These are phyloP conservation scores for Cephalotes varians DNA, from an alignment of 2,888 invertebrate genomes.

Conservation along the genomic window DNA sequence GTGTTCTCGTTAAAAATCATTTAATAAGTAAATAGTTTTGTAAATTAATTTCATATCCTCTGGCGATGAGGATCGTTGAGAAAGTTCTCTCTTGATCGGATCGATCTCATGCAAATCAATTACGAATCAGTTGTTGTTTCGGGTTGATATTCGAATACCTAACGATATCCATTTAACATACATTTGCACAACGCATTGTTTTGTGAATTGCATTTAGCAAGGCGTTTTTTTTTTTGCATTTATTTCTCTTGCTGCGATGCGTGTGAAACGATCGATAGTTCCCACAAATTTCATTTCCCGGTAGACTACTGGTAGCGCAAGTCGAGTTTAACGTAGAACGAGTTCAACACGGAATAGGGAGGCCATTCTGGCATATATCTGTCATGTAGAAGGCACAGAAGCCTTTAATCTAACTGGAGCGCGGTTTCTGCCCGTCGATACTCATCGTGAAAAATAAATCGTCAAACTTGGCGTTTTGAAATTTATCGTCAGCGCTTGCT, in stretches of 20 bases:
- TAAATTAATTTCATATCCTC: not conserved
- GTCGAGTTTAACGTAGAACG: not conserved
- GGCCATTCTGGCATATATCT: constrained; percentile 62
- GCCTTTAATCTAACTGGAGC: constrained; percentile 39
- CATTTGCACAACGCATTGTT: not conserved
- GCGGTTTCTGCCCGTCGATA: not conserved
- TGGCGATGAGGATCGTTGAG: not conserved
- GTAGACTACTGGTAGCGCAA: not conserved
- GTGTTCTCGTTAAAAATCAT: not conserved
- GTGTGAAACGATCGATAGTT: constrained; percentile 19
- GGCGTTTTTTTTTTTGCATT: not conserved
- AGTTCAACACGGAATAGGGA: constrained; percentile 7
- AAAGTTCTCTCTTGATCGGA: not conserved
- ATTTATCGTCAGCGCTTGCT: constrained; percentile 46
- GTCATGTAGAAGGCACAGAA: constrained; percentile 32
- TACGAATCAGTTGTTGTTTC: not conserved
- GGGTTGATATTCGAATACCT: not conserved
- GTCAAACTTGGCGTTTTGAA: constrained; percentile 42
- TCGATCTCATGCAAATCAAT: constrained; percentile 10
- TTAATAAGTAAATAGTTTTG: not conserved
- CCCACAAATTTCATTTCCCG: constrained; percentile 12
- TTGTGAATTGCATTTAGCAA: not conserved
- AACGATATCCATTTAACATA: not conserved
- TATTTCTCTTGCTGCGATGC: not conserved
- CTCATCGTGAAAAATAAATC: constrained; percentile 61